Conservation (phyloP, 2,113 vertebrate genomes). For the Zapus hudsonius region DNA sequence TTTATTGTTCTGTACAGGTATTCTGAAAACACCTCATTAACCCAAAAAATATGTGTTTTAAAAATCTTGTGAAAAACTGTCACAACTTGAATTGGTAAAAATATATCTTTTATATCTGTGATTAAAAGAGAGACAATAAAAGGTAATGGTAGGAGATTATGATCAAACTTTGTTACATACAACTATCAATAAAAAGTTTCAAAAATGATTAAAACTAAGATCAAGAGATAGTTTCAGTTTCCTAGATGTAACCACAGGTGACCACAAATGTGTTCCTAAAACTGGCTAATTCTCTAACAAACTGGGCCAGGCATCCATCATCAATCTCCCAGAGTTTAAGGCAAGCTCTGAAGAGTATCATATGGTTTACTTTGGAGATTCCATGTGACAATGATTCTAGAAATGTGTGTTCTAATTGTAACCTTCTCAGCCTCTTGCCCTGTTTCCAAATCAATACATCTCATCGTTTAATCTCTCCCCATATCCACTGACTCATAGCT, state of each 20-base stretch:
- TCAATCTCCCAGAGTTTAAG: not conserved
- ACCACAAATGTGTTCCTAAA: not conserved
- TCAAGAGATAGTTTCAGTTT: too few relatives aligned
- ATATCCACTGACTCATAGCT: not conserved
- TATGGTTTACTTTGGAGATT: not conserved
- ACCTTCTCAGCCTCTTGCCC: not conserved
- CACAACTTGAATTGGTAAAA: not conserved
- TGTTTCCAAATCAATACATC: not conserved
- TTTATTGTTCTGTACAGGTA: not conserved
- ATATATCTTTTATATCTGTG: not conserved
- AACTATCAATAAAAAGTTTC: too few relatives aligned
- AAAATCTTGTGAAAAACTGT: not conserved
- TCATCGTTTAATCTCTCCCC: not conserved
- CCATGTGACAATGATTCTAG: not conserved
- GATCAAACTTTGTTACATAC: too few relatives aligned
- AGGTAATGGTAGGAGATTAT: too few relatives aligned
- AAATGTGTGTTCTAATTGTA: not conserved
- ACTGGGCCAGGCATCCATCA: not conserved
- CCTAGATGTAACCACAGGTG: not conserved
- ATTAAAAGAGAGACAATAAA: not conserved
- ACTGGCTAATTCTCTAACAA: not conserved
- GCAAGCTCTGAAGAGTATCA: fast-evolving
- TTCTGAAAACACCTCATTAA: not conserved
- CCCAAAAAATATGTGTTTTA: not conserved
- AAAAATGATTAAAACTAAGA: too few relatives aligned